Evolutionary conservation across 2,888 invertebrate genomes (phyloP), one percentile per base, ranked within the genome.

Genomic region (Agrilus biguttatus): DNA sequence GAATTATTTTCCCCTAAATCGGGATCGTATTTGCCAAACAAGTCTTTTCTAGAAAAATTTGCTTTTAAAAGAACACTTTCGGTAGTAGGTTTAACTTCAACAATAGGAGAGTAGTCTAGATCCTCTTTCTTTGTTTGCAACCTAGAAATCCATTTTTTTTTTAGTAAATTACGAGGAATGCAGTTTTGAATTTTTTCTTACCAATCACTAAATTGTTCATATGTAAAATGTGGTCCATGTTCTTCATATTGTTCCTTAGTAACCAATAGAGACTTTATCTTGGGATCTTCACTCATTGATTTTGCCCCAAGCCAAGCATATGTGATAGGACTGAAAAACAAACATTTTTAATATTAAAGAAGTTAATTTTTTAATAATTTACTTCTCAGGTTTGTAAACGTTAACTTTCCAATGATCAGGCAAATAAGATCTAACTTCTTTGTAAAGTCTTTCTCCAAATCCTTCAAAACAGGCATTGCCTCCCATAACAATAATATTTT

Each of bases 251-350:
- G 85, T 51, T 87, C 83, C 53, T 78, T 79, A 0, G 87, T 84
- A 2, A 92, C 78, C 47, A 84, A 68, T 52, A 77, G 72, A 0
- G 74, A 77, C 48, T 78, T 73, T 52, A 92, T 86, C 35, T 79
- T 75, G 7, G 83, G 72, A 59, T 85, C 82, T 52, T 77, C 70
- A 4, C 86, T 77, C 36, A 95, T 67, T 36, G 74, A 63, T 51
- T 78, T 80, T 0, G 92, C 96, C 4, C 93, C 95, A 55, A 82
- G 75, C 95, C 95, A 96, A 0, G 90, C 77, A 62, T 89, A 89
- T 0, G 80, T 79, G 3, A 84, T 62, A 0, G 95, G 89, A 57
- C 86, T 85, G 48, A 56, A 55, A n/a, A 35, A 38, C 33, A 17
- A 39, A 38, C 12, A 38, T 40, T 32, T 39, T 28, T 45, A 37